These are phyloP conservation scores for Rafetus swinhoei DNA, from an alignment of 2,113 vertebrate species.

Conservation along the genomic window DNA sequence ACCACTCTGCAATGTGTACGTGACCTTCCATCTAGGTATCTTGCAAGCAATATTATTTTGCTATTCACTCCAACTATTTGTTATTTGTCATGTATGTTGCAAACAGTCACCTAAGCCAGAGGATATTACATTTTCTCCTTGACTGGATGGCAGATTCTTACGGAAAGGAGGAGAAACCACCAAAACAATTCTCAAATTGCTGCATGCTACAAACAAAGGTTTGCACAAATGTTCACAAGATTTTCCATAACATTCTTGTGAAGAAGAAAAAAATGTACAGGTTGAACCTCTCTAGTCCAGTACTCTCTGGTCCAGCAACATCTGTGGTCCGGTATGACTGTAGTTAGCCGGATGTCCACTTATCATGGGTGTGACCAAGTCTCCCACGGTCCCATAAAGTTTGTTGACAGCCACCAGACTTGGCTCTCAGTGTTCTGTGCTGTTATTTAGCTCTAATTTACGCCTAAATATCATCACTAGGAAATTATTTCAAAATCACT, in stretches of 20 bases:
- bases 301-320: too few species aligned
- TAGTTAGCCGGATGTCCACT: too few species aligned
- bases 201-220: not conserved
- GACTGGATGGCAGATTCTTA: rapidly evolving
- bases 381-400: too few species aligned
- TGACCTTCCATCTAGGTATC: not conserved
- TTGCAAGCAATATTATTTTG: rapidly evolving
- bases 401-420: too few species aligned
- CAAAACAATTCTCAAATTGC: not conserved
- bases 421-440: too few species aligned
- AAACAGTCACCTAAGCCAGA: rapidly evolving
- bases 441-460: too few species aligned
- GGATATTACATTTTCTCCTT: rapidly evolving
- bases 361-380: too few species aligned
- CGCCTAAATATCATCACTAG: too few species aligned
- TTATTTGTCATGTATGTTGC: rapidly evolving
- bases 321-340: too few species aligned
- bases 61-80: not conserved
- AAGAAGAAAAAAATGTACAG: not conserved
- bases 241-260: not conserved
- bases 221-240: not conserved
- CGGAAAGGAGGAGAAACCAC: not conserved
- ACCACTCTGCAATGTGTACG: rapidly evolving
- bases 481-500: too few species aligned
- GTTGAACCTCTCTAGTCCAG: too few species aligned